Percentiles rank a stretch among this genome's conserved stretches.
phyloP scores from a whole-genome alignment of 2,888 invertebrate genomes.

The Pilophorus perplexus region DNA sequence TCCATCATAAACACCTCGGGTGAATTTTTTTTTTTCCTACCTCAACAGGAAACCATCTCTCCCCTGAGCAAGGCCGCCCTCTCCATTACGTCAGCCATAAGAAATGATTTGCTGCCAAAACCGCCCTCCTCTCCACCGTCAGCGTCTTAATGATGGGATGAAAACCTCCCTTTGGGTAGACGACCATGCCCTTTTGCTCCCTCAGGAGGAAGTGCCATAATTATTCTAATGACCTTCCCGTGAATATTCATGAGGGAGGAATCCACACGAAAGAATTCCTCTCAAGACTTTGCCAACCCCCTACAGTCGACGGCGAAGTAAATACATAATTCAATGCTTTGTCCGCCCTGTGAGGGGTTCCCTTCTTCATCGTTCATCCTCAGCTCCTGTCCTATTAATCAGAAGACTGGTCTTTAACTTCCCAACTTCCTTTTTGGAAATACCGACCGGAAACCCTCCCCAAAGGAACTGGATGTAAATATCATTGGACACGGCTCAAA shows the following conservation, averaged over 20 bases:
- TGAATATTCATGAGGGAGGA: constrained; percentile 32
- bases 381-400: constrained; percentile 22
- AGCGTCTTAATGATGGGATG: constrained; percentile 8
- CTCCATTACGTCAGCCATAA: no score
- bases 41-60: no score
- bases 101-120: constrained; percentile 1
- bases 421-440: no score
- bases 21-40: no score
- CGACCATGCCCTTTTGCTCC: no score
- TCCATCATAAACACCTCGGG: no score
- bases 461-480: no score
- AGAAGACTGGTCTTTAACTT: no score
- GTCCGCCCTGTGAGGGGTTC: constrained; percentile 18
- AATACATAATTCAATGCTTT: constrained; percentile 35
- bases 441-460: no score
- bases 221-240: constrained; percentile 29
- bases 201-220: constrained; percentile 29
- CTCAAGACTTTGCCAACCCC: neutral
- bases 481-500: no score
- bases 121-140: constrained; percentile 1
- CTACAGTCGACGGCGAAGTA: constrained; percentile 13
- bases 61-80: no score
- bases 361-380: neutral
- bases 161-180: no score
- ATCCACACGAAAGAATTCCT: neutral